These are phyloP conservation scores for Drosophila baimaii DNA, from an alignment of 1,140 invertebrate genomes.

Conservation along the genomic window DNA sequence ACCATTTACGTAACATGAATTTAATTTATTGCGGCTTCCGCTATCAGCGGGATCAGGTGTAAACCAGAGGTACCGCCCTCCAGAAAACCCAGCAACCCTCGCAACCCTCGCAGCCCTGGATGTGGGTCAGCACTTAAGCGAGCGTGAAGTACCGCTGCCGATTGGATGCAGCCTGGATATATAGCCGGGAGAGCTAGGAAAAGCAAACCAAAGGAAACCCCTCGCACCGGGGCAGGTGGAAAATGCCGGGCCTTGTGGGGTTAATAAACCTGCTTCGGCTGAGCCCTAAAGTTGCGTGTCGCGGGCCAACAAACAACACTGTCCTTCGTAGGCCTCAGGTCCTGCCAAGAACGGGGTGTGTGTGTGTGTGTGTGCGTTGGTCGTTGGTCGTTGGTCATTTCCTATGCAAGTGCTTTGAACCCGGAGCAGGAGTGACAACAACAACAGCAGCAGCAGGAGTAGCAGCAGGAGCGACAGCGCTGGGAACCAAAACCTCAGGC, in stretches of 20 bases:
- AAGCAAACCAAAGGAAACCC: slow-evolving; percentile 1
- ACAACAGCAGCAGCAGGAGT: slow-evolving; percentile 1
- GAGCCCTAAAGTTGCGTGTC: slow-evolving; percentile 75
- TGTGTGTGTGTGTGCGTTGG: slow-evolving; percentile 7
- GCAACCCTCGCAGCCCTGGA: slow-evolving; percentile 30
- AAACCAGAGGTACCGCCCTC: slow-evolving; percentile 64
- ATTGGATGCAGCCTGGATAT: slow-evolving; percentile 32
- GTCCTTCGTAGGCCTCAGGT: slow-evolving; percentile 29
- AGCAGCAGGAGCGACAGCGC: slow-evolving; percentile 9
- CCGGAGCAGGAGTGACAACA: slow-evolving; percentile 26
- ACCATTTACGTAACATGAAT: slow-evolving; percentile 59
- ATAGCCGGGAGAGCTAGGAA: slow-evolving; percentile 1
- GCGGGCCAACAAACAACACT: slow-evolving; percentile 60
- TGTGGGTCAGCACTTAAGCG: slow-evolving; percentile 75
- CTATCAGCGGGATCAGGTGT: slow-evolving; percentile 59
- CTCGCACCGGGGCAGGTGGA: slow-evolving; percentile 50
- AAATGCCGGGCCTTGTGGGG: slow-evolving; percentile 62
- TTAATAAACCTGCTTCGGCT: slow-evolving; percentile 67
- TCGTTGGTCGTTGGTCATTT: slow-evolving; percentile 63
- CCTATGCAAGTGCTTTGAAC: slow-evolving; percentile 73
- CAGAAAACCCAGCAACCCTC: slow-evolving; percentile 10
- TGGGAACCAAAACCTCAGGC: slow-evolving; percentile 34
- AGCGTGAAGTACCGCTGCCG: slow-evolving; percentile 42
- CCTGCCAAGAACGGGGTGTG: slow-evolving; percentile 8
- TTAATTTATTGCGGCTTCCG: slow-evolving; percentile 52